These are phyloP conservation scores for Euleptes europaea DNA, from an alignment of 2,113 vertebrate genomes.

Conservation along the genomic window DNA sequence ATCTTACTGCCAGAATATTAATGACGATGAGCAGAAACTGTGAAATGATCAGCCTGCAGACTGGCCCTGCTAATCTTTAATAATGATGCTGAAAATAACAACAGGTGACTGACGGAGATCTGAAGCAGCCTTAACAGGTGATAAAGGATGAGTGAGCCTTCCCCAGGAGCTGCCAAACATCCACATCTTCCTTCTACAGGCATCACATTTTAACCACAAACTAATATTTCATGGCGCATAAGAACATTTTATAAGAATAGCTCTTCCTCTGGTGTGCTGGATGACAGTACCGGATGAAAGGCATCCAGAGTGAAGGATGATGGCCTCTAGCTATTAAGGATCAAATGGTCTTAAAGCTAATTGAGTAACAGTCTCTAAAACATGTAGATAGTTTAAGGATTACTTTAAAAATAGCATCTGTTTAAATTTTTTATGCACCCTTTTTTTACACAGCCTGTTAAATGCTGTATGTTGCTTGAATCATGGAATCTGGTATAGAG, in stretches of 20 bases:
- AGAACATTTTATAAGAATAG: constrained; percentile 50
- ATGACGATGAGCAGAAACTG: constrained; percentile 42
- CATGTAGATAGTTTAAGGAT: background rate
- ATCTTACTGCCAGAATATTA: constrained; percentile 48
- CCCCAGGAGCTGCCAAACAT: constrained; percentile 40
- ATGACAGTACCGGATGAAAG: constrained; percentile 41
- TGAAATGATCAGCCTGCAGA: constrained; percentile 57
- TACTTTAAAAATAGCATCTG: background rate
- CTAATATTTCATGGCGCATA: constrained; percentile 50
- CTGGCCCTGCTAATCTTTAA: constrained; percentile 51
- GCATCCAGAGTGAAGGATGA: background rate
- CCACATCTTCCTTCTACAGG: constrained; percentile 31
- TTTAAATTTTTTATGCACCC: background rate
- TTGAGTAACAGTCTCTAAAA: constrained; percentile 33
- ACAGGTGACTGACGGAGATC: constrained; percentile 57
- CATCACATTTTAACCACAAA: constrained; percentile 42
- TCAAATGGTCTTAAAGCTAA: constrained; percentile 26
- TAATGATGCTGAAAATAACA: constrained; percentile 50
- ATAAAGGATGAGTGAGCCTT: constrained; percentile 46
- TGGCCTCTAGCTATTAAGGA: constrained; percentile 15
- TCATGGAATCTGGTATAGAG: background rate
- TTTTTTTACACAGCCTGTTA: constrained; percentile 1
- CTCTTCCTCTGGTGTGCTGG: constrained; percentile 26
- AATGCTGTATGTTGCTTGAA: background rate
- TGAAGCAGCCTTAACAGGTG: constrained; percentile 49